Percentiles rank a stretch among this genome's conserved stretches.
phyloP scores from a whole-genome alignment of 2,113 vertebrate genomes.

The Psittacara wagleri region DNA sequence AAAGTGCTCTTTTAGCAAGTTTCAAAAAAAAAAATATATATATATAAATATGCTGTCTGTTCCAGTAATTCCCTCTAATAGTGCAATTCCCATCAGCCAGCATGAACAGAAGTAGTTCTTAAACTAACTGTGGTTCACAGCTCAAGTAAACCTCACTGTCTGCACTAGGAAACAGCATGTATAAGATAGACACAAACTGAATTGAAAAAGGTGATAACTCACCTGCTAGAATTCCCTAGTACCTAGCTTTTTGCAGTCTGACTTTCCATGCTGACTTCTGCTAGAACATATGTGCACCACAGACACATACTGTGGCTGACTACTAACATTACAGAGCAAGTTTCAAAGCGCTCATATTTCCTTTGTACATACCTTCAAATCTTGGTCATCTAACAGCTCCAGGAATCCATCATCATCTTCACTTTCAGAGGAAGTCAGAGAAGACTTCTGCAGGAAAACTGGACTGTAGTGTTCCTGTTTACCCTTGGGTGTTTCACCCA shows the following conservation, averaged over 20 bases:
- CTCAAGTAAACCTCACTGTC: background rate
- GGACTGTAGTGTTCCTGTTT: conserved; percentile 48
- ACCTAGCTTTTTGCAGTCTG: accelerated
- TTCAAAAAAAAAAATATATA: background rate
- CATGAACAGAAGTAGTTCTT: background rate
- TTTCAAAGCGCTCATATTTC: accelerated
- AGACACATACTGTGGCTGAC: accelerated
- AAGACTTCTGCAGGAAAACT: conserved; percentile 71
- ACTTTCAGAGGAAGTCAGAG: conserved; percentile 68
- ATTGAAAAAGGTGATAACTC: background rate
- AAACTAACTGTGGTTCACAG: background rate
- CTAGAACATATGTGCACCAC: accelerated
- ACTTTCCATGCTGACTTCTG: background rate
- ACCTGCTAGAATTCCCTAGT: background rate
- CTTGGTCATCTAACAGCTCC: conserved; percentile 84
- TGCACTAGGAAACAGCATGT: background rate
- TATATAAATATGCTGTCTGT: background rate
- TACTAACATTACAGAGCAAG: accelerated
- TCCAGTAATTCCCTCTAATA: background rate
- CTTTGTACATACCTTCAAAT: conserved; percentile 61
- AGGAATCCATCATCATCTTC: conserved; percentile 90
- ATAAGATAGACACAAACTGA: accelerated
- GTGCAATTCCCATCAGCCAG: background rate
- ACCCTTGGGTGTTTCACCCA: background rate
- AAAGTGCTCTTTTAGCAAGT: background rate